Percentiles rank a stretch among this genome's conserved stretches.
These are phyloP conservation scores for Elymnias hypermnestra DNA, from an alignment of 1,140 invertebrate genomes.

Conservation along the genomic window DNA sequence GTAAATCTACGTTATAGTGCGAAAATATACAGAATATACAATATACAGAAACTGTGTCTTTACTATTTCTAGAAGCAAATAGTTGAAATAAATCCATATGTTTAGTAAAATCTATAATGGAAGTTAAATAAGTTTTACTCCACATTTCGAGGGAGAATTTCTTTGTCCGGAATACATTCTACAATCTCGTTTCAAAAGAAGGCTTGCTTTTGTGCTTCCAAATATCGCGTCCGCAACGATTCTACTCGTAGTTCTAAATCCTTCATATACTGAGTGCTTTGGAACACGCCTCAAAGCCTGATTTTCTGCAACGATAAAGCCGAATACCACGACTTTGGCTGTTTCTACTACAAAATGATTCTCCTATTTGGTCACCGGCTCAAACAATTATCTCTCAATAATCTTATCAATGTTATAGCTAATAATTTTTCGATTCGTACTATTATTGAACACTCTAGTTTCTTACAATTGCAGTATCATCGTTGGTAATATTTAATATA, in stretches of 20 bases:
- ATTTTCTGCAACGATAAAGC: conserved; percentile 17
- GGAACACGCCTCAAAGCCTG: conserved; percentile 10
- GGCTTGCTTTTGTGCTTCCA: conserved; percentile 8
- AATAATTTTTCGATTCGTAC: too few relatives aligned
- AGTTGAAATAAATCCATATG: too few relatives aligned
- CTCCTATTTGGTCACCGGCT: background rate
- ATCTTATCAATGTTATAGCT: background rate
- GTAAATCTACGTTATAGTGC: too few relatives aligned
- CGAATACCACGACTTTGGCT: conserved; percentile 6
- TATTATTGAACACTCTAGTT: too few relatives aligned
- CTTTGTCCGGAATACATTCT: conserved; percentile 3
- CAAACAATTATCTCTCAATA: too few relatives aligned
- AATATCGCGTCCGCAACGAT: conserved; percentile 14
- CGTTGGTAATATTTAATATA: too few relatives aligned
- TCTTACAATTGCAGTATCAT: too few relatives aligned
- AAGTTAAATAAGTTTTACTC: conserved; percentile 4
- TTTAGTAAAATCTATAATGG: too few relatives aligned
- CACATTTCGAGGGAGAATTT: conserved; percentile 3
- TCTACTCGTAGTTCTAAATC: conserved; percentile 6
- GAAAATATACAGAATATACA: too few relatives aligned
- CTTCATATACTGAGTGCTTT: conserved; percentile 20
- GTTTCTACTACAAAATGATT: background rate
- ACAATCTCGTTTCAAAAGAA: conserved; percentile 16
- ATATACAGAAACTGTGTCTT: too few relatives aligned
- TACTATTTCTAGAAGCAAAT: too few relatives aligned